Conservation (phyloP, 2,888 invertebrate species). For the Leucophenga maculata region DNA sequence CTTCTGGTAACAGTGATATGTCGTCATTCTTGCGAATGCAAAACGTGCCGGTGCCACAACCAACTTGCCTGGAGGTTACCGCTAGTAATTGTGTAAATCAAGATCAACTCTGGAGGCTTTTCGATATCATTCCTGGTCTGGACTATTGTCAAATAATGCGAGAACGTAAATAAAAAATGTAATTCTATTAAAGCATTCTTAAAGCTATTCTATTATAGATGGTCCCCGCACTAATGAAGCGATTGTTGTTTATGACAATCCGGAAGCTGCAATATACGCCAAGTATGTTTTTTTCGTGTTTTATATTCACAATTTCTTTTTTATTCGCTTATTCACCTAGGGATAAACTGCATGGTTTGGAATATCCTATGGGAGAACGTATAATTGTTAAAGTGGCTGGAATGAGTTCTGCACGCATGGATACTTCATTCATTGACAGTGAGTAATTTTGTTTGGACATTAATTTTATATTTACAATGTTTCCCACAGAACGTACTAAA, state of each 20-base stretch:
- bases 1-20: slow-evolving; percentile 65
- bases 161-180: slow-evolving; percentile 62
- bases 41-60: slow-evolving; percentile 64
- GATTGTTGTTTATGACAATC: slow-evolving; percentile 80
- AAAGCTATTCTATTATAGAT: slow-evolving; percentile 50
- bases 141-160: slow-evolving; percentile 77
- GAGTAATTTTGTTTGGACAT: slow-evolving; percentile 28
- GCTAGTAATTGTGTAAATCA: slow-evolving; percentile 81
- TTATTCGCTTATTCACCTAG: slow-evolving; percentile 73
- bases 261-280: slow-evolving; percentile 78
- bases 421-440: slow-evolving; percentile 69
- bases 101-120: slow-evolving; percentile 85
- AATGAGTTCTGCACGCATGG: slow-evolving; percentile 66
- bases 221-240: slow-evolving; percentile 73
- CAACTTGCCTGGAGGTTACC: slow-evolving; percentile 80
- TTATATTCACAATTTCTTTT: background rate
- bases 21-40: slow-evolving; percentile 68
- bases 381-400: slow-evolving; percentile 75
- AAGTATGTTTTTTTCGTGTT: slow-evolving; percentile 55
- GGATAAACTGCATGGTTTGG: slow-evolving; percentile 91
- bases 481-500: slow-evolving; percentile 60
- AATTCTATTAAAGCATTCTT: background rate
- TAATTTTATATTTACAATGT: background rate
- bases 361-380: slow-evolving; percentile 90
- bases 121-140: slow-evolving; percentile 88